Evolutionary conservation across 2,797 vertebrate genomes (phyloP), one percentile per base, ranked within the genome.

Genomic region (Hyperoplus lanceolatus): DNA sequence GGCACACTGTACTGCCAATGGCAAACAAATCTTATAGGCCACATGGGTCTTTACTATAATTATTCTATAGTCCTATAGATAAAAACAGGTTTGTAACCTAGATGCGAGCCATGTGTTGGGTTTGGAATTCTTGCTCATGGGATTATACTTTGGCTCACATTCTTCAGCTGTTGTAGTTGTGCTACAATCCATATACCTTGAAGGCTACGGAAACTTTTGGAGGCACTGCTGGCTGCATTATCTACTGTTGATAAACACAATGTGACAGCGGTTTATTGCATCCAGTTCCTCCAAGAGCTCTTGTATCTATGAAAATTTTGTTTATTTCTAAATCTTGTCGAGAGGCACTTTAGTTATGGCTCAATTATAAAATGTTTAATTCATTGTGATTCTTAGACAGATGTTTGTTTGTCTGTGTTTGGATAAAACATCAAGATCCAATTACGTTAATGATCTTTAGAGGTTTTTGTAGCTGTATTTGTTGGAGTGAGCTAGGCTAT

Each of bases 61-160:
- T 73, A 14, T 12, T 49, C 9, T 61, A 58, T 46, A 65, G 72
- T 79, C 46, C 41, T 13, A 15, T 53, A 46, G 58, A 73, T 82
- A 56, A 75, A 73, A 78, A 36, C 2, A 3, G n/a, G 4, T 70
- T 79, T 80, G 36, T 43, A 39, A 63, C 29, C 21, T 46, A 69
- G 57, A 82, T 84, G 18, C 46, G 54, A 81, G 21, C 53, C 75
- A 82, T 66, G 36, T 80, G 70, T 80, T 85, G 41, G 58, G 36
- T 70, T 55, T 12, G n/a, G 54, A 45, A 81, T 46, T 55, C 41
- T 56, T 72, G 1, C 12, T 72, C 69, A 72, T 66, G 46, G 51
- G 41, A 69, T 84, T 66, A 61, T 51, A 62, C 57, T 67, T 79
- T 75, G 54, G 69, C 75, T 41, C 68, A n/a, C 12, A 49, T 73